Percentiles rank a stretch among this genome's conserved stretches.
These are phyloP conservation scores for Monochamus saltuarius DNA, from an alignment of 1,140 invertebrate genomes.

Conservation along the genomic window DNA sequence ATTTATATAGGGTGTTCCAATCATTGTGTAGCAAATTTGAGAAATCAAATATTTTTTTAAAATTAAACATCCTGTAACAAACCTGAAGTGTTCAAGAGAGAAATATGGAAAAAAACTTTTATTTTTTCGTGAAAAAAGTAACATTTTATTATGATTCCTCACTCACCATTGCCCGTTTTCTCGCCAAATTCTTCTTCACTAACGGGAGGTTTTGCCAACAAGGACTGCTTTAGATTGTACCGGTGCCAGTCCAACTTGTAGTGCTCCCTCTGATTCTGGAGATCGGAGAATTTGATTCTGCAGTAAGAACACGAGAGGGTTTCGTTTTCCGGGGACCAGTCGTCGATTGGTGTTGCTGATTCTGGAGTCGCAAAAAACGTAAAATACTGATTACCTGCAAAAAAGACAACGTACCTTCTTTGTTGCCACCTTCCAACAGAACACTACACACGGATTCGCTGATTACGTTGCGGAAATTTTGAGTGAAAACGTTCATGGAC, in stretches of 20 bases:
- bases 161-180: constrained; percentile 36
- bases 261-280: constrained; percentile 58
- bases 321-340: constrained; percentile 36
- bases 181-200: constrained; percentile 55
- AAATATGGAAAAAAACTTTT: not conserved
- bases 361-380: constrained; percentile 1
- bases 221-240: constrained; percentile 69
- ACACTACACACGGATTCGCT: constrained; percentile 28
- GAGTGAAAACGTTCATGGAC: constrained; percentile 32
- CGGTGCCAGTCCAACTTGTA: constrained; percentile 73
- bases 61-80: no score
- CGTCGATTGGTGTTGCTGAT: not conserved
- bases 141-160: no score
- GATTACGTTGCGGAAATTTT: constrained; percentile 40
- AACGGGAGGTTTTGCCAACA: constrained; percentile 58
- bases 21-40: no score
- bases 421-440: constrained; percentile 29
- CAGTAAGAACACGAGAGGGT: constrained; percentile 60
- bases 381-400: not conserved
- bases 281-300: constrained; percentile 54
- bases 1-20: no score
- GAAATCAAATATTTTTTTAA: no score
- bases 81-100: not conserved
- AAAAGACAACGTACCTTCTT: not conserved
- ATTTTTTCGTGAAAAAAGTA: no score